These are phyloP conservation scores for Cichladusa arquata DNA, from an alignment of 2,113 vertebrate species.

Conservation along the genomic window DNA sequence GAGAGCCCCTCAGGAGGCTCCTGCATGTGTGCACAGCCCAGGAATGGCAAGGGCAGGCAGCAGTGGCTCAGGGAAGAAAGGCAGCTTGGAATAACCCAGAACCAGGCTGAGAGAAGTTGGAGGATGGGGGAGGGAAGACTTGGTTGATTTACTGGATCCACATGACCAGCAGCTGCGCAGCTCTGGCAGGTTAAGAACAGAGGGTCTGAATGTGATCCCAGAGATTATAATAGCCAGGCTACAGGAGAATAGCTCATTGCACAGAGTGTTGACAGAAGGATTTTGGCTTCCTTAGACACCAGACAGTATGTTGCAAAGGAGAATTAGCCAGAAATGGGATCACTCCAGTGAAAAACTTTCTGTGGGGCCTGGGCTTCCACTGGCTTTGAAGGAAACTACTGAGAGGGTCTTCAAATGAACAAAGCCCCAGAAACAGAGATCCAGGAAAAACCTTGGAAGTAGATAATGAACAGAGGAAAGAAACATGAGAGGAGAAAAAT, in stretches of 20 bases:
- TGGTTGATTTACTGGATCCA: not conserved
- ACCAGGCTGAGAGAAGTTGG: not conserved
- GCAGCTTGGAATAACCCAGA: not conserved
- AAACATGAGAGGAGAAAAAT: not conserved
- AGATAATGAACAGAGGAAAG: not conserved
- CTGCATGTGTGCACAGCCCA: fast-evolving
- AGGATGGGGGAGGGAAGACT: not conserved
- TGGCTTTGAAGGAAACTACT: not conserved
- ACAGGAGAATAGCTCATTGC: not conserved
- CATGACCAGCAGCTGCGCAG: not conserved
- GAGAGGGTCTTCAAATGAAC: not conserved
- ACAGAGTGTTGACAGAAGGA: not conserved
- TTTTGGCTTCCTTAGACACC: not conserved
- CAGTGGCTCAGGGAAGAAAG: not conserved
- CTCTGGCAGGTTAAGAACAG: not conserved
- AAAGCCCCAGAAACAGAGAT: not conserved
- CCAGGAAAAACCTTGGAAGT: not conserved
- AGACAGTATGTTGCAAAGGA: not conserved
- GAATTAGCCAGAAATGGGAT: not conserved
- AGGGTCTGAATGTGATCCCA: not conserved
- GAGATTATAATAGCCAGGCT: not conserved
- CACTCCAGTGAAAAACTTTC: not conserved
- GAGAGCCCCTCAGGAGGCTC: not conserved
- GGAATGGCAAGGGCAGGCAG: not conserved
- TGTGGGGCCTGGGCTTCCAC: not conserved